These are phyloP conservation scores for Norana najaformis DNA, from an alignment of 2,888 invertebrate genomes.

Conservation along the genomic window DNA sequence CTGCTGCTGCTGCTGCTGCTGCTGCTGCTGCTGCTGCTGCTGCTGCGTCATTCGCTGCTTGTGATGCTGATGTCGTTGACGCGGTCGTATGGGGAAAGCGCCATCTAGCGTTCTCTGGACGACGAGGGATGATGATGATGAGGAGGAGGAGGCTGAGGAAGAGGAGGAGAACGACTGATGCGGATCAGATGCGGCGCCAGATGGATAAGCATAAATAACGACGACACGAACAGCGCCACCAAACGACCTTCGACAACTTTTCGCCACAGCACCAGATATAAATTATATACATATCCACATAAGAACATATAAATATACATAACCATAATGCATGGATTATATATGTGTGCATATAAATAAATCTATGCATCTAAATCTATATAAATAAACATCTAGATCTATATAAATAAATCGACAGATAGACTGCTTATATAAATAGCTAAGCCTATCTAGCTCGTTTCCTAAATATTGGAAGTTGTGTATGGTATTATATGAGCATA, in stretches of 20 bases:
- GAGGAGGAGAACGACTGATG: neutral
- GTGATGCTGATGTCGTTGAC: neutral
- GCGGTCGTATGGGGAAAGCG: neutral
- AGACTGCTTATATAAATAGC: too few relatives aligned
- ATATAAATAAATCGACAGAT: too few relatives aligned
- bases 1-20: neutral
- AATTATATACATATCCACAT: neutral
- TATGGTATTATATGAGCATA: too few relatives aligned
- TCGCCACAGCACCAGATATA: neutral
- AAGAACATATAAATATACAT: neutral
- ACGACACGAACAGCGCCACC: conserved; percentile 5
- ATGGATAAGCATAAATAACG: neutral
- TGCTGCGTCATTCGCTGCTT: too few relatives aligned
- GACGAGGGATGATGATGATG: neutral
- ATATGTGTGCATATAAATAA: neutral
- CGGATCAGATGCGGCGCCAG: conserved; percentile 13
- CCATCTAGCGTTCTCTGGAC: conserved; percentile 1
- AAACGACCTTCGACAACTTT: neutral
- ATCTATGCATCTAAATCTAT: too few relatives aligned
- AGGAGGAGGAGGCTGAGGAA: neutral
- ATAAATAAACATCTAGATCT: neutral
- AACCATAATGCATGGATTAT: too few relatives aligned
- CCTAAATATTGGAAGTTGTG: too few relatives aligned
- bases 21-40: neutral
- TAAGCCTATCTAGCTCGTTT: too few relatives aligned